phyloP scores from a whole-genome alignment of 2,797 vertebrate genomes.

The Acanthornis magna region DNA sequence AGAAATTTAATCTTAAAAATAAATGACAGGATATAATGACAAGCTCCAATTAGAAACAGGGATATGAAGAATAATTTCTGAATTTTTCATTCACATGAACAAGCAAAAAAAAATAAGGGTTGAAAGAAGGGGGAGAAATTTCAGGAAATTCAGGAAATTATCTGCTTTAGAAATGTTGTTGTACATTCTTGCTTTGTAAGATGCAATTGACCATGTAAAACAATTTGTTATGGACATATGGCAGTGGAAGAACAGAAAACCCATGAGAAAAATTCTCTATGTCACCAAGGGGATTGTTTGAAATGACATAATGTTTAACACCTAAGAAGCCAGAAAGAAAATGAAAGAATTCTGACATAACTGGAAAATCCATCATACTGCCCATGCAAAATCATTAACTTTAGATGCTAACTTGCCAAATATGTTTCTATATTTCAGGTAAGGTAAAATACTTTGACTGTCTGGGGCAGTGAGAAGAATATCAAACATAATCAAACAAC shows the following conservation, averaged over 20 bases:
- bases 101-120: fast-evolving
- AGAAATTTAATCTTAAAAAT: not conserved
- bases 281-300: not conserved
- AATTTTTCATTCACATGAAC: not conserved
- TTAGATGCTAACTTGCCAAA: not conserved
- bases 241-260: not conserved
- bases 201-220: conserved; percentile 37
- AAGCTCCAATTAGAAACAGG: not conserved
- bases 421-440: not conserved
- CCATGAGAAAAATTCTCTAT: not conserved
- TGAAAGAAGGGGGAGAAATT: not conserved
- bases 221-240: conserved; percentile 42
- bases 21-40: not conserved
- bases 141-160: not conserved
- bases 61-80: not conserved
- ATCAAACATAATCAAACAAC: not conserved
- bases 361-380: not conserved
- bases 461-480: not conserved
- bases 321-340: not conserved
- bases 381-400: not conserved
- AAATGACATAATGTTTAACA: not conserved
- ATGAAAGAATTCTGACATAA: not conserved
- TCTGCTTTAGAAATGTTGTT: not conserved
- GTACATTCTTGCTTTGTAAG: not conserved
- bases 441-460: not conserved